phyloP scores from a whole-genome alignment of 2,888 invertebrate species.

The Hyposoter dolosus region DNA sequence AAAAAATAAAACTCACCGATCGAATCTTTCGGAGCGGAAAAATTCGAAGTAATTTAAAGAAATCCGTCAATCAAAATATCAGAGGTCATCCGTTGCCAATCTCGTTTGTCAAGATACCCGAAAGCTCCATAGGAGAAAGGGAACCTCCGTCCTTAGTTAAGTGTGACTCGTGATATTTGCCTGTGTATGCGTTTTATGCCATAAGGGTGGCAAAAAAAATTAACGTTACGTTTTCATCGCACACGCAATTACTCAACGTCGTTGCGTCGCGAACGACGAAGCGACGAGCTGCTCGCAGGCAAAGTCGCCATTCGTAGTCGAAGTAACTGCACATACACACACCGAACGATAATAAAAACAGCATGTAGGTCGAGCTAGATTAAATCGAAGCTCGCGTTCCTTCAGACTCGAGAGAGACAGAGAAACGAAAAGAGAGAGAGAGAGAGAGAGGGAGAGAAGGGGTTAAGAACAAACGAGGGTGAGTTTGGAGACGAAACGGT shows the following conservation, averaged over 20 bases:
- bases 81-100: neutral
- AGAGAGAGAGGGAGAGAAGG: slow-evolving; percentile 27
- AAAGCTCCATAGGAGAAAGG: neutral
- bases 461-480: slow-evolving; percentile 30
- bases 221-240: slow-evolving; percentile 11
- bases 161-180: neutral
- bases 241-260: slow-evolving; percentile 37
- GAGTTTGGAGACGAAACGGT: slow-evolving; percentile 36
- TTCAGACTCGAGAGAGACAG: slow-evolving; percentile 23
- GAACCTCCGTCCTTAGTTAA: too few relatives aligned
- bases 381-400: slow-evolving; percentile 65
- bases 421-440: slow-evolving; percentile 15
- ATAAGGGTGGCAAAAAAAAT: neutral
- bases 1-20: neutral
- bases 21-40: neutral
- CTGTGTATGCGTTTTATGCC: neutral
- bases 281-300: slow-evolving; percentile 22
- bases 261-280: slow-evolving; percentile 19
- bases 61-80: neutral
- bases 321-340: slow-evolving; percentile 33
- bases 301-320: slow-evolving; percentile 11
- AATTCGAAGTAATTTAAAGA: neutral
- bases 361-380: slow-evolving; percentile 69
- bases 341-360: slow-evolving; percentile 64
- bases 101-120: neutral